Base-by-base conservation (phyloP, 2,888 invertebrate species). In the Orchestes rusci region DNA sequence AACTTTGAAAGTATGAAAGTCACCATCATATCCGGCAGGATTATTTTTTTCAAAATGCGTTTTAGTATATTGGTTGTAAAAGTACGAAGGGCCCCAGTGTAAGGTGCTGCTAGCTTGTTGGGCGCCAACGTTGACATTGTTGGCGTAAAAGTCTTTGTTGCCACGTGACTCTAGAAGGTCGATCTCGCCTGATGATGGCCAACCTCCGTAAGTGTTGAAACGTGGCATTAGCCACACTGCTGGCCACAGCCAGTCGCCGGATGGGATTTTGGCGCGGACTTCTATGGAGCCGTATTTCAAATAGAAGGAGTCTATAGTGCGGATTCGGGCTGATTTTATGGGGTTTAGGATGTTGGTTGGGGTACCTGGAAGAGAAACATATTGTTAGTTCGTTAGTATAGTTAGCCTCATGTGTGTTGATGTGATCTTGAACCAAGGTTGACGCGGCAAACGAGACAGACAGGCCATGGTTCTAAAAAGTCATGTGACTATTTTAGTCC, bases 181-280 rank as follows among this genome's bases (percentile, higher is more conserved):
- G 48, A 84, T 83, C 68, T 84, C 83, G 2, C 84, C 84, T 16
- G 82, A 82, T 3, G 76, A 62, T 1, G 83, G 83, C 83, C 83
- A 84, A 1, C 69, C 64, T 2, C 83, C 82, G 60, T 84, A 84
- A 0, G 62, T 63, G 57, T 79, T 78, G 59, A 72, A 63, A 1
- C 73, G 69, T 1, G 84, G 84, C 72, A 80, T 68, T 64, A 84
- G 60, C 83, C 82, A 83, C 52, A 84, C 75, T 18, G 82, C 82
- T 53, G 75, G 75, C 74, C 82, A 82, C 4, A 82, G 60, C 83
- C 83, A 83, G 63, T 84, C 83, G 13, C 84, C 84, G 23, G 73
- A 70, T 2, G 84, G 82, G 70, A 80, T 68, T 62, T 79, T 80
- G 1, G 82, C 83, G 39, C 76, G 69, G 4, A 80, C 73, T 62